A percentile compares a stretch with the other conserved stretches of the same genome.
phyloP scores from a whole-genome alignment of 2,797 vertebrate species.

The Eupleurogrammus muticus region DNA sequence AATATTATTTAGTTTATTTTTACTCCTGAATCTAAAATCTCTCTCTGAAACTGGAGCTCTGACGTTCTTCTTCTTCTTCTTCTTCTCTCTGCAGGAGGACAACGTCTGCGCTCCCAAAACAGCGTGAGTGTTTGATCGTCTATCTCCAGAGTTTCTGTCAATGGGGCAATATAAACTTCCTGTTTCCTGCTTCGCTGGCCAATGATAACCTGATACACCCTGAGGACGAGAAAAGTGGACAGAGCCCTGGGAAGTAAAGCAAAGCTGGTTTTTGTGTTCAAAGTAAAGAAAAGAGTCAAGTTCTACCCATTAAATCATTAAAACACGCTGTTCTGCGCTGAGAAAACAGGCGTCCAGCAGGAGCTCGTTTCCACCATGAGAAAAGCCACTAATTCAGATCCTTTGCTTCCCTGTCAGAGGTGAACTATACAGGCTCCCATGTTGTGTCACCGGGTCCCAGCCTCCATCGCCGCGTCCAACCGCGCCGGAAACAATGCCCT shows the following conservation, averaged over 20 bases:
- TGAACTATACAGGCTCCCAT: conserved; percentile 36
- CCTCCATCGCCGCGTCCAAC: conserved; percentile 44
- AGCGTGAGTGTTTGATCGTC: conserved; percentile 13
- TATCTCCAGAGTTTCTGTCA: conserved; percentile 57
- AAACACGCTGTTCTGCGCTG: not conserved
- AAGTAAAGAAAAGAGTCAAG: conserved; percentile 9
- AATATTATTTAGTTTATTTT: too few relatives aligned
- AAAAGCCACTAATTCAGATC: conserved; percentile 13
- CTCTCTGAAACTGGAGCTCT: conserved; percentile 1
- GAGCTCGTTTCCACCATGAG: conserved; percentile 8
- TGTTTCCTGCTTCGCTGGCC: conserved; percentile 72
- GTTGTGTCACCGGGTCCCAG: conserved; percentile 40
- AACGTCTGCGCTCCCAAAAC: conserved; percentile 12
- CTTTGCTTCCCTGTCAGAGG: conserved; percentile 23
- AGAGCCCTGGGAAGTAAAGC: not conserved
- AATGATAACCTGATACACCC: conserved; percentile 77
- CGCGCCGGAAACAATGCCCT: conserved; percentile 47
- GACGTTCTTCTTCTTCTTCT: too few relatives aligned
- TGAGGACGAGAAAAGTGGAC: conserved; percentile 47
- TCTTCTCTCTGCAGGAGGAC: conserved; percentile 13
- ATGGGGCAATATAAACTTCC: conserved; percentile 65
- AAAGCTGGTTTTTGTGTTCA: conserved; percentile 6
- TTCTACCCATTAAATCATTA: conserved; percentile 13
- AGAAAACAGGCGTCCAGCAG: conserved; percentile 14
- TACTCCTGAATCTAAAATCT: conserved; percentile 12